A percentile compares a stretch with the other conserved stretches of the same genome.
Conservation (phyloP, 2,888 invertebrate species). For the Chelonus formosanus region DNA sequence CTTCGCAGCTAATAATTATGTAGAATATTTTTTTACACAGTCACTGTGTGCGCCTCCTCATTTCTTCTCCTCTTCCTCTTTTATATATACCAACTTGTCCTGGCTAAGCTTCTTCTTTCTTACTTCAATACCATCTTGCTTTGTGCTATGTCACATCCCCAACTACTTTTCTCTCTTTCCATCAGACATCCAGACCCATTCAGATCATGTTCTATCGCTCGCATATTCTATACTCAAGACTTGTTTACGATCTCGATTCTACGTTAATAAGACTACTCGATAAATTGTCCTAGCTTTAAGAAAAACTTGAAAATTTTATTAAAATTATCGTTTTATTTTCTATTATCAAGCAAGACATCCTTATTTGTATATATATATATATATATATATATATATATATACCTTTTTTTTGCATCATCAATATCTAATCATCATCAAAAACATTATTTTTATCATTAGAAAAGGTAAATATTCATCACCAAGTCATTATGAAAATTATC, state of each 20-base stretch:
- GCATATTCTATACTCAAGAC: slow-evolving; percentile 3
- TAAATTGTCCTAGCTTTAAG: slow-evolving; percentile 2
- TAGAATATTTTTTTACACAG: slow-evolving; percentile 48
- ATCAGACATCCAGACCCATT: neutral
- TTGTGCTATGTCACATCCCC: neutral
- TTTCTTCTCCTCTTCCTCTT: slow-evolving; percentile 22
- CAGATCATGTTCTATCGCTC: slow-evolving; percentile 10
- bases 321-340: too few species aligned
- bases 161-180: slow-evolving; percentile 1
- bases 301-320: neutral
- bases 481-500: too few species aligned
- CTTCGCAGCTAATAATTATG: slow-evolving; percentile 60
- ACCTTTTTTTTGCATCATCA: too few species aligned
- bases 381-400: too few species aligned
- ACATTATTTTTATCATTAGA: too few species aligned
- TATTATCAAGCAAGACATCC: too few species aligned
- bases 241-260: slow-evolving; percentile 5
- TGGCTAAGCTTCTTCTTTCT: slow-evolving; percentile 4
- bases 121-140: neutral
- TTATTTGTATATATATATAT: too few species aligned
- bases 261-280: slow-evolving; percentile 1
- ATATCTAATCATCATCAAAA: too few species aligned
- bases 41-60: slow-evolving; percentile 5
- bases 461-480: too few species aligned
- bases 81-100: slow-evolving; percentile 19